These are phyloP conservation scores for Champsocephalus gunnari DNA, from an alignment of 2,797 vertebrate species.

Conservation along the genomic window DNA sequence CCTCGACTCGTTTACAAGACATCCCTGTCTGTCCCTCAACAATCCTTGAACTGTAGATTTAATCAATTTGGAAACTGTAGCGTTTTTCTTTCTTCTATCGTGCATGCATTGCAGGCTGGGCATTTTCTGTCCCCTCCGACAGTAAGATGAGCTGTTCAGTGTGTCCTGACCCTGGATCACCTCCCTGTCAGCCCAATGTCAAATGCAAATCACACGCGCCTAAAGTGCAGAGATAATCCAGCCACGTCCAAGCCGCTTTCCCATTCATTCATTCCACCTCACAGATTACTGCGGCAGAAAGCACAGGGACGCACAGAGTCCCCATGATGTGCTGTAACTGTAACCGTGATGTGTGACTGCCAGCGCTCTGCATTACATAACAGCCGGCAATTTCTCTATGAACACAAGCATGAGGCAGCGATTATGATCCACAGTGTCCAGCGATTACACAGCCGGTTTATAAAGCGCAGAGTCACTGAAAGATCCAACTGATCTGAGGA, in stretches of 20 bases:
- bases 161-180: constrained; percentile 68
- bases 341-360: constrained; percentile 56
- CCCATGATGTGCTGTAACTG: constrained; percentile 45
- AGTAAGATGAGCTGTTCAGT: constrained; percentile 61
- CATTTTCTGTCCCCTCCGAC: constrained; percentile 18
- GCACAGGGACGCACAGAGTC: constrained; percentile 24
- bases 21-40: neutral
- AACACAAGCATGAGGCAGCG: constrained; percentile 64
- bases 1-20: neutral
- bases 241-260: constrained; percentile 57
- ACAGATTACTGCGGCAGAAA: constrained; percentile 64
- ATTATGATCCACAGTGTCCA: constrained; percentile 52
- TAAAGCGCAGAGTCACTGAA: constrained; percentile 51
- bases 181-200: constrained; percentile 72
- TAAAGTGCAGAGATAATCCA: constrained; percentile 66
- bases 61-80: constrained; percentile 31
- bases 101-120: neutral
- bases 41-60: constrained; percentile 7
- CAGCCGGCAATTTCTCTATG: constrained; percentile 40
- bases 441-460: constrained; percentile 45
- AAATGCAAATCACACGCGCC: constrained; percentile 69
- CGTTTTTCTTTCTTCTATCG: constrained; percentile 7
- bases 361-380: constrained; percentile 61
- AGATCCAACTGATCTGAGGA: constrained; percentile 28
- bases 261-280: constrained; percentile 61